These are phyloP conservation scores for Spisula subtruncata DNA, from an alignment of 2,888 invertebrate genomes.

Conservation along the genomic window DNA sequence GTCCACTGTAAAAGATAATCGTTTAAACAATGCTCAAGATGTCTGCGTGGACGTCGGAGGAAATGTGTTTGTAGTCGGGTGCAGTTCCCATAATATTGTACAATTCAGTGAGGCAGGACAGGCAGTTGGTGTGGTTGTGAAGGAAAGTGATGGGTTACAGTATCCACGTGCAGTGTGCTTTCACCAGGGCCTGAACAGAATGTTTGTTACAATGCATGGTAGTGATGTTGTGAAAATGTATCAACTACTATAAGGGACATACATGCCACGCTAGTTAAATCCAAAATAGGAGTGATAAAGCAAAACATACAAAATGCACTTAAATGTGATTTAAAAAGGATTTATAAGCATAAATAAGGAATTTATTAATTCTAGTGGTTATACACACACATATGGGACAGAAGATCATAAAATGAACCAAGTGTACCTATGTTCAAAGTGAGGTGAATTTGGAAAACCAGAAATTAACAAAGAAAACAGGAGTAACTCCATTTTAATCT, in stretches of 20 bases:
- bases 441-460: too few relatives aligned
- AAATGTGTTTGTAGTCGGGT: constrained; percentile 32
- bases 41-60: constrained; percentile 25
- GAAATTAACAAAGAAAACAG: too few relatives aligned
- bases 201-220: constrained; percentile 10
- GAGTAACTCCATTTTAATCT: too few relatives aligned
- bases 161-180: constrained; percentile 3
- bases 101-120: constrained; percentile 29
- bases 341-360: too few relatives aligned
- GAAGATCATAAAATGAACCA: too few relatives aligned
- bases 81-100: constrained; percentile 12
- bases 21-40: background rate
- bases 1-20: background rate
- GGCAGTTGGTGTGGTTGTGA: constrained; percentile 17
- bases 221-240: background rate
- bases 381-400: too few relatives aligned
- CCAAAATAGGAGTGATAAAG: too few relatives aligned
- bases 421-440: too few relatives aligned
- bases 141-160: background rate
- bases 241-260: background rate
- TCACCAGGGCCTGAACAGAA: background rate
- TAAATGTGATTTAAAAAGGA: too few relatives aligned
- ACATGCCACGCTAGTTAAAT: too few relatives aligned
- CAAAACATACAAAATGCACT: too few relatives aligned
- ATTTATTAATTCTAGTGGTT: too few relatives aligned